Conservation (phyloP, 2,888 invertebrate species). For the Pherbina coryleti region DNA sequence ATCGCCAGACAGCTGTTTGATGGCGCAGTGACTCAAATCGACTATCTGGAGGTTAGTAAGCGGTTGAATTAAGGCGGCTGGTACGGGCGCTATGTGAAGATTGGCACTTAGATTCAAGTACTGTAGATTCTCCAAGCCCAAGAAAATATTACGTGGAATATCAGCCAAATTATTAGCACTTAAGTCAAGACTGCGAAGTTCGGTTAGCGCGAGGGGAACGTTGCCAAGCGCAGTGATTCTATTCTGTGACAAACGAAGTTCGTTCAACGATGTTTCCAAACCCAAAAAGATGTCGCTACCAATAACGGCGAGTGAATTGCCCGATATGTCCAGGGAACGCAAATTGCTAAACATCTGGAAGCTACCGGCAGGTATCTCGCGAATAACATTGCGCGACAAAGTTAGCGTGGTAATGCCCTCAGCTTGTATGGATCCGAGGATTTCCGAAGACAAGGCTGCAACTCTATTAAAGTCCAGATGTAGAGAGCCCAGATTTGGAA, state of each 20-base stretch:
- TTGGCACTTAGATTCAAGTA: slow-evolving; percentile 84
- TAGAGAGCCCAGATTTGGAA: slow-evolving; percentile 80
- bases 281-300: slow-evolving; percentile 83
- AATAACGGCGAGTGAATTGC: slow-evolving; percentile 81
- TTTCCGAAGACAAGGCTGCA: slow-evolving; percentile 85
- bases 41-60: slow-evolving; percentile 77
- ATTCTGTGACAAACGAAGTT: slow-evolving; percentile 81
- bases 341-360: slow-evolving; percentile 84
- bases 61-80: slow-evolving; percentile 78
- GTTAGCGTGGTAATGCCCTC: slow-evolving; percentile 80
- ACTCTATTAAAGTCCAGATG: slow-evolving; percentile 89
- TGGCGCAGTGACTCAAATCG: slow-evolving; percentile 81
- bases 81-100: slow-evolving; percentile 75
- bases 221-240: slow-evolving; percentile 78
- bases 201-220: slow-evolving; percentile 75
- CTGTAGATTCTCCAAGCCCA: slow-evolving; percentile 76
- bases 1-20: slow-evolving; percentile 81
- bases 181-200: slow-evolving; percentile 79
- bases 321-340: slow-evolving; percentile 79
- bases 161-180: slow-evolving; percentile 84
- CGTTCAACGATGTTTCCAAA: slow-evolving; percentile 79
- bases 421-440: slow-evolving; percentile 78
- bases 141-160: slow-evolving; percentile 78
- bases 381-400: slow-evolving; percentile 85
- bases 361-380: slow-evolving; percentile 84